Conservation (phyloP, 2,888 invertebrate genomes). For the Drosophila siamana region DNA sequence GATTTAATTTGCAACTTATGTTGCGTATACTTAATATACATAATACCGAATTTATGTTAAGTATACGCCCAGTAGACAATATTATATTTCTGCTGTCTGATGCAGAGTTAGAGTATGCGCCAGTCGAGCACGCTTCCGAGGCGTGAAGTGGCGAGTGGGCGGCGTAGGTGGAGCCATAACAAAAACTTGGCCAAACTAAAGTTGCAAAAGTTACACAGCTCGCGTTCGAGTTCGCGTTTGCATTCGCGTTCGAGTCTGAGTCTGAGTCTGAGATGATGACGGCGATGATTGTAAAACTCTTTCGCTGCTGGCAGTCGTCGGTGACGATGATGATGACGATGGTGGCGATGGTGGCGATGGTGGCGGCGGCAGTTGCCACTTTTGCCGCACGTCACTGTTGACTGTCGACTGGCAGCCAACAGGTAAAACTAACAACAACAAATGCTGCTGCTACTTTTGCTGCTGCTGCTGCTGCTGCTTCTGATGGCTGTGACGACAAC, state of each 20-base stretch:
- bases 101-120: neutral
- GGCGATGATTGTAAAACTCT: slow-evolving; percentile 69
- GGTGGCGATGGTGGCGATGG: no score
- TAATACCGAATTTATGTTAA: no score
- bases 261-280: slow-evolving; percentile 27
- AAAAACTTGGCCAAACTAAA: slow-evolving; percentile 69
- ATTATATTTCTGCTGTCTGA: no score
- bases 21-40: neutral
- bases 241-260: neutral
- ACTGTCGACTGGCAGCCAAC: slow-evolving; percentile 42
- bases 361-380: slow-evolving; percentile 39
- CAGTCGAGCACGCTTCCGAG: neutral
- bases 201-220: slow-evolving; percentile 64
- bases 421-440: slow-evolving; percentile 59
- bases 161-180: slow-evolving; percentile 44
- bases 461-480: slow-evolving; percentile 18
- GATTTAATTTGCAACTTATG: neutral
- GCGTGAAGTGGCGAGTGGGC: neutral
- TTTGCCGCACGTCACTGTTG: slow-evolving; percentile 19
- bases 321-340: no score
- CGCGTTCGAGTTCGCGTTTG: neutral
- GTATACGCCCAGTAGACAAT: neutral
- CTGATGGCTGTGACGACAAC: slow-evolving; percentile 55
- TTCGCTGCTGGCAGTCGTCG: slow-evolving; percentile 2
- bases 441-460: slow-evolving; percentile 9